Base-by-base conservation (phyloP, 1,140 invertebrate species). In the Stegodyphus mimosarum region DNA sequence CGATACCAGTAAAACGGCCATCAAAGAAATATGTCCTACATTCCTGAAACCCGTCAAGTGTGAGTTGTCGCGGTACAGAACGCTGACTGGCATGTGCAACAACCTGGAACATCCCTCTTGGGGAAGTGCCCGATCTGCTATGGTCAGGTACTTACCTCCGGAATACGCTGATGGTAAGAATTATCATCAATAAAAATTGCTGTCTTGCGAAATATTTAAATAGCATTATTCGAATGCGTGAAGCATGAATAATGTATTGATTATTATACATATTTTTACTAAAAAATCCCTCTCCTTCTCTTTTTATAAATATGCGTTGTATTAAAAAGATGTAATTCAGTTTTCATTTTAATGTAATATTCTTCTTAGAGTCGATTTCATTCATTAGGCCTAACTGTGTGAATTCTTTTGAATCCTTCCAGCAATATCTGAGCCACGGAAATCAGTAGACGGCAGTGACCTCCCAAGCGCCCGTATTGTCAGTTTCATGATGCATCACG, bases 21-120 rank as follows among this genome's bases (percentile, higher is more conserved):
- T 98, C 84, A 91, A 94, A 9, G 95, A 97, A 87, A 93, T 96
- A 1, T 98, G 96, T 89, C 96, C 96, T 6, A 94, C 95, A 1
- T 96, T 95, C 89, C 92, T 97, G 87, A 94, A 95, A 1, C 95
- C 95, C 79, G 95, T 97, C 2, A 95, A 97, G 90, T 98, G 96
- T 88, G 89, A 90, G 72, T 63, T 89, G 10, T 87, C 55, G 48
- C 86, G 88, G 50, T 89, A 89, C 78, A 86, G 97, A 5, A 92
- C 96, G 7, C 93, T 95, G 77, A 96, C 98, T 90, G 97, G 97
- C 0, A 93, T 97, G 9, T 99, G 97, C 90, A 99, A 97, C 84
- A 99, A 99, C 90, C 91, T 98, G 63, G 92, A 95, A 67, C 94
- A 98, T 91, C 96, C 97, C 0, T 95, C 94, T 0, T 98, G 96